Conservation (phyloP, 2,113 vertebrate genomes). For the Tautogolabrus adspersus region DNA sequence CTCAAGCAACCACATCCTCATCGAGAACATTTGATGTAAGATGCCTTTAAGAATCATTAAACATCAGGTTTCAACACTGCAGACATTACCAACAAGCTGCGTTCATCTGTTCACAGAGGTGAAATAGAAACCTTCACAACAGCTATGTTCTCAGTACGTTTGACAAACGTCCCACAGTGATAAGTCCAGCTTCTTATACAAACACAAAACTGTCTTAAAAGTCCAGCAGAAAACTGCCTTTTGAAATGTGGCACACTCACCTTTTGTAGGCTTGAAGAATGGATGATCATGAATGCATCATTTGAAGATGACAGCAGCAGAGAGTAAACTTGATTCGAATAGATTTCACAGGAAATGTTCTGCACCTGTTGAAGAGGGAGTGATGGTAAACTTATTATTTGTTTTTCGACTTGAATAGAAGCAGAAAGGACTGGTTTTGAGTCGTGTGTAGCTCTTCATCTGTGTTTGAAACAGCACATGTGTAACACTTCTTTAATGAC, state of each 20-base stretch:
- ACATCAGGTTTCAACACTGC: background rate
- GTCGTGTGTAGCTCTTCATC: background rate
- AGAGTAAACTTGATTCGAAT: background rate
- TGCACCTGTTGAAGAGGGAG: background rate
- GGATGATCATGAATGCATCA: background rate
- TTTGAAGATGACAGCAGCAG: slow-evolving; percentile 23
- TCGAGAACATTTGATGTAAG: background rate
- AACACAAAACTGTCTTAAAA: background rate
- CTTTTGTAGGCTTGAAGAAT: background rate
- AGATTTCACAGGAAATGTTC: background rate
- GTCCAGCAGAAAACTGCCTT: background rate
- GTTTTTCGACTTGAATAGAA: no score
- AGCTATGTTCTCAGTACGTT: no score
- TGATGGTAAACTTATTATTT: no score
- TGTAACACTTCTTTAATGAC: no score
- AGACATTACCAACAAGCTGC: background rate
- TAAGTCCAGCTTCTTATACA: background rate
- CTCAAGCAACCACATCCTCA: slow-evolving; percentile 27
- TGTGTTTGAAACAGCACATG: background rate
- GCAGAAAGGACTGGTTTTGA: no score
- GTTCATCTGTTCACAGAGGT: no score
- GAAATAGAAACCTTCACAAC: no score
- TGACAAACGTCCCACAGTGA: no score
- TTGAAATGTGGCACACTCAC: slow-evolving; percentile 22
- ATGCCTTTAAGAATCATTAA: background rate